A percentile compares a stretch with the other conserved stretches of the same genome.
phyloP scores from a whole-genome alignment of 2,888 invertebrate genomes.

The Geotrupes spiniger region DNA sequence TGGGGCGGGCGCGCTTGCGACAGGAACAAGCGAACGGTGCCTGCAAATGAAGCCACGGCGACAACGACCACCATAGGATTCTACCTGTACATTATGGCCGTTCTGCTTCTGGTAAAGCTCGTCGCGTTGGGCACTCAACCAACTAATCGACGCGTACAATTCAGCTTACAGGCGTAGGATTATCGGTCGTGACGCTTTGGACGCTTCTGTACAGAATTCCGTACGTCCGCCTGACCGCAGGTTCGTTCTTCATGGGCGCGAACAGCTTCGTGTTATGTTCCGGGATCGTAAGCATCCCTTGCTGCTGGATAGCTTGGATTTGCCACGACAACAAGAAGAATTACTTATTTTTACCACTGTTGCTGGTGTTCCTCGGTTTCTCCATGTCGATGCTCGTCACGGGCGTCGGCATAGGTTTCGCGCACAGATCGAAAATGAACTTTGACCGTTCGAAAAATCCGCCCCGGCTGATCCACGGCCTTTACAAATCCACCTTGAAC shows the following conservation, averaged over 20 bases:
- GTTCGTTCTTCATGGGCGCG: constrained; percentile 19
- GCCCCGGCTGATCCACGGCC: constrained; percentile 11
- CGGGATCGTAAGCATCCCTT: constrained; percentile 28
- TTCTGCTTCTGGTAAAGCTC: constrained; percentile 25
- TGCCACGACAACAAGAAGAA: constrained; percentile 27
- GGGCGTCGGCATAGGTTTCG: constrained; percentile 19
- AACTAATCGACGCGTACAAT: no score
- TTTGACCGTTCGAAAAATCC: constrained; percentile 16
- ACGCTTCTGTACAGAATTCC: constrained; percentile 24
- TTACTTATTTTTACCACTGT: constrained; percentile 26
- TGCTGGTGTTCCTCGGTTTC: constrained; percentile 22
- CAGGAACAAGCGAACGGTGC: constrained; percentile 14
- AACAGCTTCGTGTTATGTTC: constrained; percentile 23
- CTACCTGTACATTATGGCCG: constrained; percentile 27
- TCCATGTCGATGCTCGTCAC: constrained; percentile 21
- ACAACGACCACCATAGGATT: constrained; percentile 22
- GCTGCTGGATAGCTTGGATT: constrained; percentile 28
- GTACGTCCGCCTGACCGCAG: constrained; percentile 23
- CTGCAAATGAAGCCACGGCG: constrained; percentile 20
- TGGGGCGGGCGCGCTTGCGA: constrained; percentile 16
- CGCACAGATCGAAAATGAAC: constrained; percentile 20
- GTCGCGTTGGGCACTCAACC: no score
- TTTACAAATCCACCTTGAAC: constrained; percentile 19
- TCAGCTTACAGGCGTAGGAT: constrained; percentile 24
- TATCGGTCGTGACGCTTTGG: constrained; percentile 24